phyloP scores from a whole-genome alignment of 2,888 invertebrate genomes.

The Parasteatoda lunata region DNA sequence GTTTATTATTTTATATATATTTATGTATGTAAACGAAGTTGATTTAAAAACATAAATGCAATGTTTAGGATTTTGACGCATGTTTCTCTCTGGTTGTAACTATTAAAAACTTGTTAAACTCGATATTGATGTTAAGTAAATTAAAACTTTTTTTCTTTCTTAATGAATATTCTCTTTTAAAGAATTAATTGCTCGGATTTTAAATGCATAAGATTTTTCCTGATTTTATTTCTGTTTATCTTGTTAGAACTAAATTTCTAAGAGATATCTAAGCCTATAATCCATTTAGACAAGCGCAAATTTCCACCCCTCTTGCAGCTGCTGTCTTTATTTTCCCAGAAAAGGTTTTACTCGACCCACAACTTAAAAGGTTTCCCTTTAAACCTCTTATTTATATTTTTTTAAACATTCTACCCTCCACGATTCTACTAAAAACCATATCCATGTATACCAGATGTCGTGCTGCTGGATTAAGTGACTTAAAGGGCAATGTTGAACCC shows the following conservation, averaged over 20 bases:
- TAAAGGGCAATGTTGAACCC: neutral
- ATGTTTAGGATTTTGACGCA: neutral
- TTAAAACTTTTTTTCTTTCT: neutral
- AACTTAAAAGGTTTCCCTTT: too few species aligned
- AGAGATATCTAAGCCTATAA: constrained; percentile 23
- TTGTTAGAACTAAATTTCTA: constrained; percentile 4
- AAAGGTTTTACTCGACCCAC: neutral
- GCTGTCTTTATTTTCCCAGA: constrained; percentile 46
- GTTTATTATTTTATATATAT: too few species aligned
- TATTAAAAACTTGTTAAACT: neutral
- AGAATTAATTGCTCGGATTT: neutral
- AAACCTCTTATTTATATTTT: too few species aligned
- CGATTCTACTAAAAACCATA: too few species aligned
- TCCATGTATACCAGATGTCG: constrained; percentile 43
- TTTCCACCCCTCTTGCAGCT: constrained; percentile 43
- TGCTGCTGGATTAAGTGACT: constrained; percentile 22
- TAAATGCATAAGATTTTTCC: neutral
- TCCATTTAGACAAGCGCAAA: constrained; percentile 51
- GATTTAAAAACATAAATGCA: too few species aligned
- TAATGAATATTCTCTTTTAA: neutral
- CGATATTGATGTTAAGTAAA: neutral
- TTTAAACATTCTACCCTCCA: too few species aligned
- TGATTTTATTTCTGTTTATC: neutral
- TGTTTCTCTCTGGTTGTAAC: neutral
- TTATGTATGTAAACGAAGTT: too few species aligned